phyloP scores from a whole-genome alignment of 2,888 invertebrate species.

The Margaritifera margaritifera region DNA sequence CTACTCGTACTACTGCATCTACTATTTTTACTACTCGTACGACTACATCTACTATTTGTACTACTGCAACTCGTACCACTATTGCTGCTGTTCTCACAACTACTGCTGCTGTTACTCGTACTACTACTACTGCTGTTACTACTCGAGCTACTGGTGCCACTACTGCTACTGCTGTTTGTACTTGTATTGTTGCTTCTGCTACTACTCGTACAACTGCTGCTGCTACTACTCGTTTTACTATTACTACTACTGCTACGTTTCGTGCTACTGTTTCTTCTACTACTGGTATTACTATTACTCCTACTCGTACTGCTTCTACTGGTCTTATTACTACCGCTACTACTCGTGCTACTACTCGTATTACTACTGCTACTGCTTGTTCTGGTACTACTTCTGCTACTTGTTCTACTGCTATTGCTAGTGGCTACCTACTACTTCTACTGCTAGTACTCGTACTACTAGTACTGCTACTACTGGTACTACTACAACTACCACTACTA shows the following conservation, averaged over 20 bases:
- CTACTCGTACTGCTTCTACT: too few relatives aligned
- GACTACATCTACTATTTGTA: slow-evolving; percentile 11
- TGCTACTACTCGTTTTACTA: slow-evolving; percentile 23
- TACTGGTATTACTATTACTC: too few relatives aligned
- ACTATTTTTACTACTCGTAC: slow-evolving; percentile 13
- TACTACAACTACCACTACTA: too few relatives aligned
- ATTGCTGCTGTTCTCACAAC: slow-evolving; percentile 12
- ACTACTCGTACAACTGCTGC: slow-evolving; percentile 20
- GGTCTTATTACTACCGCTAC: too few relatives aligned
- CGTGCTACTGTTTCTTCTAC: too few relatives aligned
- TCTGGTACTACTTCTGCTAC: too few relatives aligned
- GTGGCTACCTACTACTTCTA: too few relatives aligned
- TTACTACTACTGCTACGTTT: slow-evolving; percentile 28
- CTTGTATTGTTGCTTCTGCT: slow-evolving; percentile 16
- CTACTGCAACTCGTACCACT: slow-evolving; percentile 14
- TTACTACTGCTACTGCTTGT: too few relatives aligned
- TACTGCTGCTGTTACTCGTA: slow-evolving; percentile 12
- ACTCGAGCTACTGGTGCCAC: slow-evolving; percentile 9
- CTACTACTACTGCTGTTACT: slow-evolving; percentile 4
- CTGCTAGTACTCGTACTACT: not conserved
- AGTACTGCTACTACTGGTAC: too few relatives aligned
- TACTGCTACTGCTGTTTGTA: slow-evolving; percentile 4
- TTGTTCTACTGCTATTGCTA: too few relatives aligned
- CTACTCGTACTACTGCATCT: slow-evolving; percentile 13
- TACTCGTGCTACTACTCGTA: too few relatives aligned